phyloP scores from a whole-genome alignment of 1,140 invertebrate genomes.

The Daktulosphaira vitifoliae region DNA sequence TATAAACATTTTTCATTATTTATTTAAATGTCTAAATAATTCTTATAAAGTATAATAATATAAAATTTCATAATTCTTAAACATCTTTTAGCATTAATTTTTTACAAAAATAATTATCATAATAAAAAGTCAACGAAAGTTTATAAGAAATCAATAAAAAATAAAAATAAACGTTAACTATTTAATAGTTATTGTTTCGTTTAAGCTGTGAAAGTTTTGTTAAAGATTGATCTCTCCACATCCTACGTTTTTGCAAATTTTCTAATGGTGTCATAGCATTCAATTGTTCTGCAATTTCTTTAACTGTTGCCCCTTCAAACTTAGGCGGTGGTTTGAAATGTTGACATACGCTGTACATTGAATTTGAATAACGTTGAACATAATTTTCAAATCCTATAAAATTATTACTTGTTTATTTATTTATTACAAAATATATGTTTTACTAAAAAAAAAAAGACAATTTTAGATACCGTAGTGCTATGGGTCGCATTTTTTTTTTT shows the following conservation, averaged over 20 bases:
- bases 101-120: too few species aligned
- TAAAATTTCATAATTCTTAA: too few species aligned
- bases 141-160: too few species aligned
- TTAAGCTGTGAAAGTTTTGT: constrained; percentile 74
- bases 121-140: too few species aligned
- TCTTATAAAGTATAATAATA: too few species aligned
- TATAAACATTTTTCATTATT: too few species aligned
- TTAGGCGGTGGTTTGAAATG: constrained; percentile 66
- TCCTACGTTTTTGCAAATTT: constrained; percentile 60
- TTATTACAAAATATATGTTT: neutral
- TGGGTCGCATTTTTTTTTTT: neutral
- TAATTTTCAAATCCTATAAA: constrained; percentile 59
- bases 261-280: constrained; percentile 64
- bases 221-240: constrained; percentile 76
- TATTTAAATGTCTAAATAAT: too few species aligned
- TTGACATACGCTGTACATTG: constrained; percentile 65
- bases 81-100: too few species aligned
- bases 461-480: neutral
- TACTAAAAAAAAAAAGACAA: neutral
- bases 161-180: too few species aligned
- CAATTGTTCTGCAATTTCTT: constrained; percentile 51
- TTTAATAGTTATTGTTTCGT: constrained; percentile 48
- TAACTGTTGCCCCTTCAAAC: constrained; percentile 52
- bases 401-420: constrained; percentile 12
- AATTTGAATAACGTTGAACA: constrained; percentile 65